phyloP scores from a whole-genome alignment of 2,113 vertebrate species.

The Fulica atra region DNA sequence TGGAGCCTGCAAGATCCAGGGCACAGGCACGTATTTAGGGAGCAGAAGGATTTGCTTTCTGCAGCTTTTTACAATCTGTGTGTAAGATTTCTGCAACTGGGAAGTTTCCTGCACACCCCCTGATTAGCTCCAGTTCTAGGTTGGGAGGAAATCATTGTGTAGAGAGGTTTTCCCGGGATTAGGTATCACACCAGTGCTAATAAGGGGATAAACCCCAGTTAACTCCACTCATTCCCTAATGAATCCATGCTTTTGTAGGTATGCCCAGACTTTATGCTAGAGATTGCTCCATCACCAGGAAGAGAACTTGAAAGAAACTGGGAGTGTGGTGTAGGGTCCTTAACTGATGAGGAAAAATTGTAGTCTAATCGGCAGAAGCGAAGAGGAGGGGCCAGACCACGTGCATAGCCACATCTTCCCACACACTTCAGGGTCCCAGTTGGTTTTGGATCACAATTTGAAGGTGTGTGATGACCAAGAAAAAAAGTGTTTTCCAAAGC shows the following conservation, averaged over 20 bases:
- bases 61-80: background rate
- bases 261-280: background rate
- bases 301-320: background rate
- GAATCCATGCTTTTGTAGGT: background rate
- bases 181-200: background rate
- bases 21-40: background rate
- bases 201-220: background rate
- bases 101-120: background rate
- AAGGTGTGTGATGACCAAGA: background rate
- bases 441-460: background rate
- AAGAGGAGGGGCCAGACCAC: background rate
- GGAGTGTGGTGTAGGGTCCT: background rate
- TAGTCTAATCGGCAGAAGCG: background rate
- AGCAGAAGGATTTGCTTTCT: background rate
- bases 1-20: background rate
- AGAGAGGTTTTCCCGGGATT: background rate
- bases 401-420: background rate
- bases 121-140: background rate
- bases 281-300: background rate
- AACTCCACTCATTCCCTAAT: background rate
- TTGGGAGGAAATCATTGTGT: background rate
- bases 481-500: background rate
- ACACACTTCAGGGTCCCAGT: background rate
- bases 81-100: background rate
- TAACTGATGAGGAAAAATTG: background rate